Percentiles rank a stretch among this genome's conserved stretches.
Evolutionary conservation across 2,113 vertebrate genomes (phyloP).

Genomic region (Piaya cayana): DNA sequence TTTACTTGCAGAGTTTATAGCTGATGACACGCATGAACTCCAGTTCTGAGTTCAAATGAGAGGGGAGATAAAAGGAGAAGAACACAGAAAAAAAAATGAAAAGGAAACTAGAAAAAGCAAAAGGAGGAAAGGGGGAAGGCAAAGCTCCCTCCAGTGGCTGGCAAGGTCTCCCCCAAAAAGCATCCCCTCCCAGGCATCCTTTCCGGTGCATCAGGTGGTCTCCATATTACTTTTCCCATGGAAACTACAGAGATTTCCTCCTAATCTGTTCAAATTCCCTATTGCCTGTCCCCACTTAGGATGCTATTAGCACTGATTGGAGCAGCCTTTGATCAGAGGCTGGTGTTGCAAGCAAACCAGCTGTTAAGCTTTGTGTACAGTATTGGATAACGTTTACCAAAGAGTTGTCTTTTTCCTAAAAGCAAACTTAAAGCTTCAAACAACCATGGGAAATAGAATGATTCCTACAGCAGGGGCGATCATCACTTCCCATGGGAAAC

Average conservation of each 20-base stretch:
- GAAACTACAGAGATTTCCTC: background rate
- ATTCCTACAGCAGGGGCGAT: background rate
- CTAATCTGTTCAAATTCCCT: background rate
- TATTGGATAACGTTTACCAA: rapidly evolving
- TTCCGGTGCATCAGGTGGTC: background rate
- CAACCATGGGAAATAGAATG: background rate
- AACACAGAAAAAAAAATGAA: no score
- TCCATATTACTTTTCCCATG: background rate
- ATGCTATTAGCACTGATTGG: background rate
- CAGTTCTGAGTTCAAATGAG: no score
- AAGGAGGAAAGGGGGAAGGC: background rate
- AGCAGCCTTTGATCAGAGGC: background rate
- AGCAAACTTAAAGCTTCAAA: background rate
- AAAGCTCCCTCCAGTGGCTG: background rate
- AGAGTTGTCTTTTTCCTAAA: background rate
- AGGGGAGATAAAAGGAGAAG: no score
- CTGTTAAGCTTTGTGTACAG: background rate
- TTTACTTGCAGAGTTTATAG: background rate
- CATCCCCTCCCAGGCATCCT: background rate
- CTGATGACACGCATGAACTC: background rate
- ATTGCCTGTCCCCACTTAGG: background rate
- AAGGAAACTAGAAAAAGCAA: no score
- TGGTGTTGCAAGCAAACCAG: background rate
- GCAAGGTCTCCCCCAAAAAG: background rate
- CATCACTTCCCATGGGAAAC: background rate